These are phyloP conservation scores for Hylyphantes graminicola DNA, from an alignment of 1,140 invertebrate genomes.

Conservation along the genomic window DNA sequence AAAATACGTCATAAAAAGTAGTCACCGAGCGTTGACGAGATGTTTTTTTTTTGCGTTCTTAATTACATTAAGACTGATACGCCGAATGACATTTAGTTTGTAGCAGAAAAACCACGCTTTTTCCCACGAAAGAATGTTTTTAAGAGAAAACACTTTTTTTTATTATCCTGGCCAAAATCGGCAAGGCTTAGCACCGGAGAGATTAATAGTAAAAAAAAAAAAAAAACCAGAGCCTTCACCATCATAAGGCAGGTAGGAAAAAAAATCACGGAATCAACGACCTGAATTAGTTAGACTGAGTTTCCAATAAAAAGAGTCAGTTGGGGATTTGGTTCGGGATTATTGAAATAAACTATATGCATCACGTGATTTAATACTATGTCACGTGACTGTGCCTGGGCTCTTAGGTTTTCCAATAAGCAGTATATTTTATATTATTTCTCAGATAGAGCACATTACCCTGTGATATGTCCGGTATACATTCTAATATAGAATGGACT, in stretches of 20 bases:
- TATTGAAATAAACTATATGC: too few species aligned
- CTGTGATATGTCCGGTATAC: too few species aligned
- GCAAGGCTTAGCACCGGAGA: not conserved
- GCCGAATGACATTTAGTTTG: constrained; percentile 15
- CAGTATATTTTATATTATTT: too few species aligned
- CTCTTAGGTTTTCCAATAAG: too few species aligned
- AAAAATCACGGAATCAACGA: too few species aligned
- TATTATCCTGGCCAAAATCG: not conserved
- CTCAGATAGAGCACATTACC: too few species aligned
- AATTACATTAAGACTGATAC: constrained; percentile 33
- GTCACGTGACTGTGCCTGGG: too few species aligned
- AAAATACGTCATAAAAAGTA: constrained; percentile 2
- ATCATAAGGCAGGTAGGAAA: constrained; percentile 13
- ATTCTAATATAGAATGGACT: too few species aligned
- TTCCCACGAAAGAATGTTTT: constrained; percentile 26
- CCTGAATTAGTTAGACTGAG: too few species aligned
- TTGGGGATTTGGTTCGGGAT: too few species aligned
- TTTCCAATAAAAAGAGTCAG: too few species aligned
- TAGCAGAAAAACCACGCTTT: constrained; percentile 6
- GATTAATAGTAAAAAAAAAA: constrained; percentile 34
- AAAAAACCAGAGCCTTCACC: not conserved
- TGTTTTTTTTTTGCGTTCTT: constrained; percentile 15
- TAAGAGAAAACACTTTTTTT: not conserved
- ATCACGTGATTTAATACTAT: too few species aligned
- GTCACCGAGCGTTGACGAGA: not conserved